Conservation (phyloP, 92 coral and sea anemone genomes). For the Porites divaricata region DNA sequence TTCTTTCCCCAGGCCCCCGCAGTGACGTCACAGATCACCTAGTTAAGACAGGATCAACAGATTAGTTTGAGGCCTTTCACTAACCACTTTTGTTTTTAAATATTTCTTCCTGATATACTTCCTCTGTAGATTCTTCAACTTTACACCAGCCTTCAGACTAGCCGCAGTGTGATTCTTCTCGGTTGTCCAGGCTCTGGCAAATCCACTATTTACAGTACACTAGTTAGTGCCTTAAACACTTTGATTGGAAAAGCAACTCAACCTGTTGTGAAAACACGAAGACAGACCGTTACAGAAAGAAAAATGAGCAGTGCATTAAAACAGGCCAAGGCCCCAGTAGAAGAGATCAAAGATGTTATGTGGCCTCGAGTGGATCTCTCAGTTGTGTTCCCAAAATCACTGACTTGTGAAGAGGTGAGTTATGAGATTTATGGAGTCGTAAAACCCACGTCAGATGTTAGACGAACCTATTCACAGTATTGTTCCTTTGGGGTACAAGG, state of each 20-base stretch:
- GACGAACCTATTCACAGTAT: no score
- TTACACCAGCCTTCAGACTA: slow-evolving; percentile 73
- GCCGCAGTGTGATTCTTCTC: slow-evolving; percentile 75
- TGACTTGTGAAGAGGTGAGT: slow-evolving; percentile 87
- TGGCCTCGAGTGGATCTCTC: slow-evolving; percentile 91
- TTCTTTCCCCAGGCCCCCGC: no score
- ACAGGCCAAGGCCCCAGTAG: slow-evolving; percentile 16
- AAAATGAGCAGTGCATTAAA: slow-evolving; percentile 16
- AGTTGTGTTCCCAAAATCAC: slow-evolving; percentile 84
- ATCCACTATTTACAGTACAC: slow-evolving; percentile 74
- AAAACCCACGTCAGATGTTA: no score
- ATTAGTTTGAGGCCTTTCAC: no score
- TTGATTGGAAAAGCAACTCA: slow-evolving; percentile 63
- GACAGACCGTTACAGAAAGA: slow-evolving; percentile 39
- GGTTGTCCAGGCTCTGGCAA: slow-evolving; percentile 98
- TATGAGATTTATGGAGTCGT: no score
- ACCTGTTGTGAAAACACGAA: slow-evolving; percentile 28
- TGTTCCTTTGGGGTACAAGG: no score
- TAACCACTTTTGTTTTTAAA: no score
- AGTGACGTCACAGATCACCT: no score
- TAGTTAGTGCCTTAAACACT: slow-evolving; percentile 79
- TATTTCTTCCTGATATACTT: not conserved
- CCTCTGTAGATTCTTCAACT: slow-evolving; percentile 79
- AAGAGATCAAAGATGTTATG: slow-evolving; percentile 21
- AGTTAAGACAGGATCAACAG: no score